phyloP scores from a whole-genome alignment of 2,797 vertebrate genomes.

The Sphaeramia orbicularis region DNA sequence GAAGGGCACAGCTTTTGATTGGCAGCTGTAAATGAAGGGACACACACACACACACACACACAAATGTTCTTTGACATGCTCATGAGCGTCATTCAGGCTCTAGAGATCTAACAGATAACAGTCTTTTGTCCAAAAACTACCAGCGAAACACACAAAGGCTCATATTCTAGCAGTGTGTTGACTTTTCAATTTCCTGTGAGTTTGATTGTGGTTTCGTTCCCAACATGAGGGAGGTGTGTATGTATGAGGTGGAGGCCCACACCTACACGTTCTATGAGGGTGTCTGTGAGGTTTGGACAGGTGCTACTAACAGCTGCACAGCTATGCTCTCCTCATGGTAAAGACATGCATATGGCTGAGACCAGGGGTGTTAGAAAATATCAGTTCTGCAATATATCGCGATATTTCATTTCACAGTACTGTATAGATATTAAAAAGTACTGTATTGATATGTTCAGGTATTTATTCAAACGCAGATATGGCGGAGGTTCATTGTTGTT shows the following conservation, averaged over 20 bases:
- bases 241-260: constrained; percentile 1
- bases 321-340: constrained; percentile 27
- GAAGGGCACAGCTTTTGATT: constrained; percentile 69
- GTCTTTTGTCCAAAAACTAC: constrained; percentile 43
- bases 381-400: no score
- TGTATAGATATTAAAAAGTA: no score
- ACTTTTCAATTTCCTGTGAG: constrained; percentile 52
- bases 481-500: no score
- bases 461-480: no score
- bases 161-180: constrained; percentile 8
- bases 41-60: constrained; percentile 1
- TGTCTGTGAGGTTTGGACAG: constrained; percentile 28
- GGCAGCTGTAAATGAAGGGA: constrained; percentile 56
- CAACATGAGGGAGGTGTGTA: not conserved
- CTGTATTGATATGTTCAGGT: no score
- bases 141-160: constrained; percentile 8
- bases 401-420: no score
- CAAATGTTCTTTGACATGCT: constrained; percentile 38
- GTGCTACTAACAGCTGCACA: constrained; percentile 54
- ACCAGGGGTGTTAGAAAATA: no score
- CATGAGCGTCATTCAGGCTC: constrained; percentile 31
- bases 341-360: constrained; percentile 21
- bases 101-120: constrained; percentile 41
- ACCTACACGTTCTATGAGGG: constrained; percentile 27
- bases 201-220: not conserved